Base-by-base conservation (phyloP, 2,113 vertebrate species). In the Paralichthys olivaceus region DNA sequence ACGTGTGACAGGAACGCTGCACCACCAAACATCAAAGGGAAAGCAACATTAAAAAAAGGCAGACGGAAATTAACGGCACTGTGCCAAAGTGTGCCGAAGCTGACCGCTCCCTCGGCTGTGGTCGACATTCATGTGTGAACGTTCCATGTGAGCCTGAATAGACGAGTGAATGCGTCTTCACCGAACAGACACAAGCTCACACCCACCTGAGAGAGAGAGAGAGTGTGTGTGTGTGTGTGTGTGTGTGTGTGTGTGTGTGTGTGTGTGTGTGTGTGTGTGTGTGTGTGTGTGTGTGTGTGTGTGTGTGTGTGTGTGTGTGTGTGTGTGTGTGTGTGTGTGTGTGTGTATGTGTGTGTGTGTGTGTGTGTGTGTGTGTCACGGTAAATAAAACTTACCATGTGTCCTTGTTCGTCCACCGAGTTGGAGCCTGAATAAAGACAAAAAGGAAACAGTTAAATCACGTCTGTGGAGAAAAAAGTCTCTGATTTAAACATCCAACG, bases 381-480 rank as follows among this genome's bases (percentile, higher is more conserved):
- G 3, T 0, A 0, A 3, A 2, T 23, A 2, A 57, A 56, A 84
- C 92, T 29, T 68, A 98, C 97, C 93, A 88, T 87, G 72, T 93
- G 93, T 69, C 96, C 97, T 22, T 94, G 94, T 56, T 97, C 96
- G 55, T 98, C 97, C 87, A 95, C 90, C 0, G 96, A 94, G 83
- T 95, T 97, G 80, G 93, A 95, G 77, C 97, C 97, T 97, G 85
- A 26, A 89, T 86, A 14, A 47, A 22, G 75, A 74, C 23, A 29
- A 29, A 29, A 75, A 69, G 5, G 65, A 2, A 80, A 45, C 19
- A 23, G 32, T 34, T 66, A 2, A n/a, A 65, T 34, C 20, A 51
- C 4, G 5, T 32, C 7, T 47, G 26, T 25, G n/a, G n/a, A 58
- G 25, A 51, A 7, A 51, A 12, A 15, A 45, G 9, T 15, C 12